Conservation (phyloP, 2,113 vertebrate genomes). For the Tichodroma muraria region DNA sequence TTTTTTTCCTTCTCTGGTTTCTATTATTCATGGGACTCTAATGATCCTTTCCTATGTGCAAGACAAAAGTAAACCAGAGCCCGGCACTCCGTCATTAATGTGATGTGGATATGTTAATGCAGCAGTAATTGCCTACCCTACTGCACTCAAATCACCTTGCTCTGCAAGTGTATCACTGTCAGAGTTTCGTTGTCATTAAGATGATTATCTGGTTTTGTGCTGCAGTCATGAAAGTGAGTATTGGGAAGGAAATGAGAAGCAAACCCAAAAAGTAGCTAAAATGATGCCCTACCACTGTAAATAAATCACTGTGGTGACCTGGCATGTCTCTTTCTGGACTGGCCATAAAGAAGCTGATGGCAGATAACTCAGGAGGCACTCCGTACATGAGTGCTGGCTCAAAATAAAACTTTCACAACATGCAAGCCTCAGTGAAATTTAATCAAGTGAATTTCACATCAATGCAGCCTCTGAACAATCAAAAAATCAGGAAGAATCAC, state of each 20-base stretch:
- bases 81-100: neutral
- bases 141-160: conserved; percentile 11
- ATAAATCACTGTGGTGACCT: neutral
- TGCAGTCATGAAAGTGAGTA: neutral
- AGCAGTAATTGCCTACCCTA: neutral
- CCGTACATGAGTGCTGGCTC: neutral
- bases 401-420: neutral
- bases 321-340: neutral
- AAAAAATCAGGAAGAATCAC: neutral
- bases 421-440: neutral
- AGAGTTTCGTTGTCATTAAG: neutral
- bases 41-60: neutral
- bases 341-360: neutral
- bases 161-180: neutral
- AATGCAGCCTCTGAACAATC: neutral
- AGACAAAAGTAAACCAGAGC: conserved; percentile 16
- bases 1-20: neutral
- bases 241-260: neutral
- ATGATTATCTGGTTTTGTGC: neutral
- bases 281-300: neutral
- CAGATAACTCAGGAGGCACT: neutral
- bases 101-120: conserved; percentile 9
- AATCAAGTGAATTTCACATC: neutral
- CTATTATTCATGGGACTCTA: conserved; percentile 36
- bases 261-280: neutral